Percentiles rank a stretch among this genome's conserved stretches.
phyloP scores from a whole-genome alignment of 2,888 invertebrate genomes.

The Aplocera efformata region DNA sequence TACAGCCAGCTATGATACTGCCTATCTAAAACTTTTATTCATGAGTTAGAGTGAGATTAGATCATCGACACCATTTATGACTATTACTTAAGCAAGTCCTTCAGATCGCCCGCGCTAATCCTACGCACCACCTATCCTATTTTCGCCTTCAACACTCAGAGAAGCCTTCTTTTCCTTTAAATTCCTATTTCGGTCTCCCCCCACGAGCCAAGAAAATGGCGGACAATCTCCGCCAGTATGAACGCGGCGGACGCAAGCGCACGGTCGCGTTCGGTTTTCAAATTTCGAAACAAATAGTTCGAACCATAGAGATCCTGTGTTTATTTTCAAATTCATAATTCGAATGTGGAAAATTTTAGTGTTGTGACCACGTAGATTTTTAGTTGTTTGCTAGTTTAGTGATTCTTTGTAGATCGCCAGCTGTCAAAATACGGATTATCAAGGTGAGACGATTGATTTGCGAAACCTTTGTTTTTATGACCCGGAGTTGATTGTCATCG shows the following conservation, averaged over 20 bases:
- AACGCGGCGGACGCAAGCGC: conserved; percentile 65
- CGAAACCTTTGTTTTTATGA: conserved; percentile 32
- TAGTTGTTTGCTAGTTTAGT: conserved; percentile 16
- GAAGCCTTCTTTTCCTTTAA: conserved; percentile 60
- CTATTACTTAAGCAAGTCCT: conserved; percentile 6
- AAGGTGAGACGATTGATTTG: conserved; percentile 62
- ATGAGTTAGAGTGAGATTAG: too few relatives aligned
- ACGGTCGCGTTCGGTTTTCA: conserved; percentile 37
- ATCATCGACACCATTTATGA: too few relatives aligned
- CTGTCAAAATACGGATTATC: conserved; percentile 68
- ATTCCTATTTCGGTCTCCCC: conserved; percentile 67
- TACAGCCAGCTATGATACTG: too few relatives aligned
- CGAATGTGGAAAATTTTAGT: conserved; percentile 24
- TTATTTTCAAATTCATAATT: conserved; percentile 17
- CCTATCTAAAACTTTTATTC: too few relatives aligned
- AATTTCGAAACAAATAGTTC: conserved; percentile 27
- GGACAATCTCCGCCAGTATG: conserved; percentile 55
- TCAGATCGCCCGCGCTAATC: conserved; percentile 12
- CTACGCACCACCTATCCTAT: conserved; percentile 17
- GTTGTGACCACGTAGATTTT: conserved; percentile 15
- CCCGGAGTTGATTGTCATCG: conserved; percentile 1
- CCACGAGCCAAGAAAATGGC: conserved; percentile 66
- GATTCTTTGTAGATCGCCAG: conserved; percentile 60
- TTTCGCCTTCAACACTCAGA: conserved; percentile 10
- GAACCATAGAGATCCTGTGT: conserved; percentile 31